Base-by-base conservation (phyloP, 35 echinoderm and acorn worm genomes). In the Patiria miniata region DNA sequence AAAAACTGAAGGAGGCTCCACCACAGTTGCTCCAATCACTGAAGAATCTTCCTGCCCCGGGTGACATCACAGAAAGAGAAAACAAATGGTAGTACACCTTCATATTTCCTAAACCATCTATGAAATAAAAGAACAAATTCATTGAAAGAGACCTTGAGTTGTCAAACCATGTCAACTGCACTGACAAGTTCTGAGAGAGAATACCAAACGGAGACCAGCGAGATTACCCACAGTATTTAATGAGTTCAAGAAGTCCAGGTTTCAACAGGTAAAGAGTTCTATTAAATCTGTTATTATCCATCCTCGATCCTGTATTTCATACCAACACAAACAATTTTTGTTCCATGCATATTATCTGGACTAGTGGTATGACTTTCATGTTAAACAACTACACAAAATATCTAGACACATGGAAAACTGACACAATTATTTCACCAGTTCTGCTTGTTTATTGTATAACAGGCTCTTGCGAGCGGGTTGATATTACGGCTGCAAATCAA, bases 181-280 rank as follows among this genome's bases (percentile, higher is more conserved):
- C 61, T 9, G 32, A 8, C 6, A n/a, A 33, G 9, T 58, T 2
- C 32, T 0, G 26, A 18, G 61, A 33, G 32, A 68, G n/a, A 68
- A 68, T 7, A 68, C 8, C 9, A 15, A 68, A 8, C 61, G 61
- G 9, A 68, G 61, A 33, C n/a, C 61, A 8, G 9, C n/a, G n/a
- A 68, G n/a, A 68, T 47, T 47, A 1, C 61, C 61, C 26, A 22
- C 32, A 8, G 61, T n/a, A 68, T 68, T 68, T 68, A 10, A 22
- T 10, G 61, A n/a, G 8, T 68, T 68, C 61, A 68, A 68, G 61
- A 68, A 68, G 32, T 68, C 22, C 21, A 68, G 26, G 61, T 68
- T 61, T 21, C 18, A 61, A 21, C 19, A 61, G 58, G 58, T 61
- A 61, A 6, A n/a, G n/a, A n/a, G n/a, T 47, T 6, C 12, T 47